Evolutionary conservation across 2,888 invertebrate species (phyloP).

Genomic region (Papilio gigon): DNA sequence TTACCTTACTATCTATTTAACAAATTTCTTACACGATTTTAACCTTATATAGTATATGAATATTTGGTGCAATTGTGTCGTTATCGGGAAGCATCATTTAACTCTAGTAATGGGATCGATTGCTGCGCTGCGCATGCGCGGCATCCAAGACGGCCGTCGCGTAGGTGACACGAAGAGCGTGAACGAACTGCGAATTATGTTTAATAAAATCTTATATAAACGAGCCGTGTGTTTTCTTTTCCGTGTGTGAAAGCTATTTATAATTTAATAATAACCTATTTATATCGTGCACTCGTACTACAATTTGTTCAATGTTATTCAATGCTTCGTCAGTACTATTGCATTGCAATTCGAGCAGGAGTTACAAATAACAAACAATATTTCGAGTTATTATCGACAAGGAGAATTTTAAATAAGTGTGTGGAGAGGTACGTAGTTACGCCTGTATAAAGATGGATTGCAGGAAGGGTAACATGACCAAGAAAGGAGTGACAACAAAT

Average conservation of each 20-base stretch:
- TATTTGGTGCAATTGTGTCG: conserved; percentile 27
- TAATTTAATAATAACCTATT: conserved; percentile 6
- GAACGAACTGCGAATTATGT: conserved; percentile 66
- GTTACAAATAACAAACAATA: no score
- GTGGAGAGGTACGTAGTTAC: no score
- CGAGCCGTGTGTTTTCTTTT: conserved; percentile 63
- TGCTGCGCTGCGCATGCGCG: conserved; percentile 45
- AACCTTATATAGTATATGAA: neutral
- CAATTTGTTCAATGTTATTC: neutral
- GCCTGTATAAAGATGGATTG: no score
- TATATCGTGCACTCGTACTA: neutral
- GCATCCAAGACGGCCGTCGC: conserved; percentile 54
- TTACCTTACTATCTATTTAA: no score
- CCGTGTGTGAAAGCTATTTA: conserved; percentile 49
- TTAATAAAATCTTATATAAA: conserved; percentile 71
- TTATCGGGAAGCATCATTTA: conserved; percentile 23
- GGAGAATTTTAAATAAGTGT: no score
- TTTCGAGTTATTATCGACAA: no score
- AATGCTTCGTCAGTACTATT: neutral
- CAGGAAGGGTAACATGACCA: no score
- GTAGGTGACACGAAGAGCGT: conserved; percentile 56
- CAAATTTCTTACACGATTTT: no score
- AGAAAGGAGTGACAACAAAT: no score
- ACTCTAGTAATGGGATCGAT: conserved; percentile 6
- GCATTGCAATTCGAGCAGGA: no score